phyloP scores from a whole-genome alignment of 2,888 invertebrate species.

The Tachina fera region DNA sequence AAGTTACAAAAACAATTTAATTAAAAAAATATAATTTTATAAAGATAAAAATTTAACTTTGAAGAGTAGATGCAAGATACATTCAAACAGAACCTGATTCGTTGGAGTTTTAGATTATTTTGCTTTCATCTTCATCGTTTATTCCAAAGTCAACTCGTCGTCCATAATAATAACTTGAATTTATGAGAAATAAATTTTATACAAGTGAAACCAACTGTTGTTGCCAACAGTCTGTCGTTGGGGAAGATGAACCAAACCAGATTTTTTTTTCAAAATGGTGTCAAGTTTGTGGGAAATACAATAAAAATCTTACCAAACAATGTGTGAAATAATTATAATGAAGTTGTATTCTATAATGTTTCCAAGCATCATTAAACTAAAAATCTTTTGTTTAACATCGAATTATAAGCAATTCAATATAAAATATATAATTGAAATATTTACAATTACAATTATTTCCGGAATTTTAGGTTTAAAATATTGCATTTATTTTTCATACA shows the following conservation, averaged over 20 bases:
- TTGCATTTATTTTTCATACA: too few relatives aligned
- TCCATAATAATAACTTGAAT: constrained; percentile 65
- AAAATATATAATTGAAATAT: background rate
- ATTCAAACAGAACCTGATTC: constrained; percentile 58
- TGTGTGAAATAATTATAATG: constrained; percentile 56
- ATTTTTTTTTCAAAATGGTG: constrained; percentile 61
- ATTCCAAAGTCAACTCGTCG: constrained; percentile 42
- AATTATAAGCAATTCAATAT: background rate
- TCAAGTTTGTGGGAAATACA: constrained; percentile 50
- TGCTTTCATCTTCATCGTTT: constrained; percentile 3
- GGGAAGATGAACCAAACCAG: constrained; percentile 40
- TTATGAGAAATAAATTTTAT: constrained; percentile 48
- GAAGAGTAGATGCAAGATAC: constrained; percentile 13
- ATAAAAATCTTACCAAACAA: constrained; percentile 59
- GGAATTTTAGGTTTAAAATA: too few relatives aligned
- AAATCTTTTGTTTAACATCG: background rate
- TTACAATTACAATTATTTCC: too few relatives aligned
- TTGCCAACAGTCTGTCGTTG: background rate
- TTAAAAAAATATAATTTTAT: constrained; percentile 22
- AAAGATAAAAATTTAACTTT: constrained; percentile 15
- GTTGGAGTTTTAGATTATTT: constrained; percentile 26
- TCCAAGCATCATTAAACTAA: constrained; percentile 4
- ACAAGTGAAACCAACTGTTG: constrained; percentile 17
- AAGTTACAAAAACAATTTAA: constrained; percentile 39
- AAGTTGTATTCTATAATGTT: constrained; percentile 34